These are phyloP conservation scores for Calameuta filiformis DNA, from an alignment of 2,888 invertebrate genomes.

Conservation along the genomic window DNA sequence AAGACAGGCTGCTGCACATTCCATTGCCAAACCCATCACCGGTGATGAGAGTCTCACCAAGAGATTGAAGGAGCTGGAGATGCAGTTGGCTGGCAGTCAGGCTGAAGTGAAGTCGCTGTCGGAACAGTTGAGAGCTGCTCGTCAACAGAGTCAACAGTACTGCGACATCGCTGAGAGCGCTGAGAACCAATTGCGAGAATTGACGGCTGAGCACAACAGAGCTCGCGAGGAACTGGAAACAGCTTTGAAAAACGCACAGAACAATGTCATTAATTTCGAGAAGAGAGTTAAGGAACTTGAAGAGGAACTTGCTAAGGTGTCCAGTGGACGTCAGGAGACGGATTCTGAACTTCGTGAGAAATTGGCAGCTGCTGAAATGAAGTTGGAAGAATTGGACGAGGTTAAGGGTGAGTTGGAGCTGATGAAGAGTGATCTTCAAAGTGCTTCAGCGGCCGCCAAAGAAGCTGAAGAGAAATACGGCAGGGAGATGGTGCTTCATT, in stretches of 20 bases:
- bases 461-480: constrained; percentile 83
- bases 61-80: constrained; percentile 77
- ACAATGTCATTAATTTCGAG: constrained; percentile 68
- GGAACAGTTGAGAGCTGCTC: constrained; percentile 78
- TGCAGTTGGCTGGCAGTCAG: constrained; percentile 72
- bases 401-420: constrained; percentile 73
- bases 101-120: constrained; percentile 76
- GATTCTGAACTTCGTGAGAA: constrained; percentile 68
- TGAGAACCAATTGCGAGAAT: constrained; percentile 79
- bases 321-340: constrained; percentile 74
- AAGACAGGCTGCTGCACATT: constrained; percentile 65
- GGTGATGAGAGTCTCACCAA: constrained; percentile 70
- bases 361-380: constrained; percentile 71
- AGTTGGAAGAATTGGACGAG: constrained; percentile 72
- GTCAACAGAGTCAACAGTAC: constrained; percentile 86
- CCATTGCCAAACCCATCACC: constrained; percentile 53
- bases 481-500: constrained; percentile 83
- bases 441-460: constrained; percentile 73
- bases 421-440: constrained; percentile 73
- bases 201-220: constrained; percentile 71
- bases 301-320: constrained; percentile 77
- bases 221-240: constrained; percentile 72
- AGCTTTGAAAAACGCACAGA: constrained; percentile 68
- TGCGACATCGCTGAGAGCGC: constrained; percentile 85
- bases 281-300: constrained; percentile 76